Base-by-base conservation (phyloP, 2,888 invertebrate species). In the Coelopa pilipes region DNA sequence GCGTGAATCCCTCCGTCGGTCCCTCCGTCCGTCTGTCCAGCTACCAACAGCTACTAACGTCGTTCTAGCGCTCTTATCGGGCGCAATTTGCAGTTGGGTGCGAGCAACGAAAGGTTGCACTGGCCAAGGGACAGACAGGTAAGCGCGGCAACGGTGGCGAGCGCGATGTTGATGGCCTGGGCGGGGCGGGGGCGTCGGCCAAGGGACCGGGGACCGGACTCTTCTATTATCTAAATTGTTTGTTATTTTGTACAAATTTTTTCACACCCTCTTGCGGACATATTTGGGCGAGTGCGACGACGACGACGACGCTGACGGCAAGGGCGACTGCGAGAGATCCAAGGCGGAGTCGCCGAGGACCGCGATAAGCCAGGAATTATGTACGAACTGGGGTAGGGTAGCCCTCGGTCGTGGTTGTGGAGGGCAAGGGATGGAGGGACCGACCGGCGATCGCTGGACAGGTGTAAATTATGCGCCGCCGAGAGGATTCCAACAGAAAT, bases 21-120 rank as follows among this genome's bases (percentile, higher is more conserved):
- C 17, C n/a, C 47, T 50, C 15, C 11, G 24, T 62, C 63, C 13
- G 34, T 12, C 12, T 53, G 13, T 24, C 34, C 34, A 34, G 15
- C 50, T 50, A 53, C 24, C n/a, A 17, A 17, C 21, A 47, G 17
- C 34, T 34, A 34, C 34, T 24, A 15, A 24, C 24, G 21, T 24
- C 11, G 11, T 24, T 11, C 13, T 24, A 21, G 24, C 68, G 65
- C 71, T 70, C 67, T 74, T 82, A 85, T 85, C 83, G 83, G 80
- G 82, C 82, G 82, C 82, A 83, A 84, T 85, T 85, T 82, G 85
- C 85, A 84, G 84, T 82, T 85, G 84, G 85, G 85, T 85, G 84
- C 84, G 85, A 84, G 82, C 84, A 84, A 84, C 24, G 65, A 59
- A 59, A 59, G 19, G 19, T 17, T 21, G 19, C 19, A 24, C 19